Evolutionary conservation across 2,797 vertebrate genomes (phyloP).

Genomic region (Peromyscus nudipes): DNA sequence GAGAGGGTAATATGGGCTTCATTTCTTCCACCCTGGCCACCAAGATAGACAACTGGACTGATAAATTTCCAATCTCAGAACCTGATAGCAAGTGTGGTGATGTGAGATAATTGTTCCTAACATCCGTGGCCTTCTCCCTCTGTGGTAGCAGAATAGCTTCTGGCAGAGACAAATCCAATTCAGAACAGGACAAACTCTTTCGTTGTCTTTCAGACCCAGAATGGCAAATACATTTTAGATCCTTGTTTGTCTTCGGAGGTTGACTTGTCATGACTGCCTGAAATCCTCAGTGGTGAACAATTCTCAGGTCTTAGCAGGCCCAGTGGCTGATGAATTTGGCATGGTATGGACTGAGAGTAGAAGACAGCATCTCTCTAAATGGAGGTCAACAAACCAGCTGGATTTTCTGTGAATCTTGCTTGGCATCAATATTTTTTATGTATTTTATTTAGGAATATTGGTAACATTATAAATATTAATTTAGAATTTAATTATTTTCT

Average conservation of each 20-base stretch:
- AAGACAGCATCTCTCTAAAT: background rate
- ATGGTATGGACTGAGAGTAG: no score
- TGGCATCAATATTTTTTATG: background rate
- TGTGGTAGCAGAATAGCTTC: background rate
- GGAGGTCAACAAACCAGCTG: background rate
- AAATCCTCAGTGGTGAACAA: background rate
- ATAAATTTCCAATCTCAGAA: background rate
- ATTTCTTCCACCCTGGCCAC: background rate
- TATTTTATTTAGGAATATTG: slow-evolving; percentile 4
- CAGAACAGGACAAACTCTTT: background rate
- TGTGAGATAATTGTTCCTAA: background rate
- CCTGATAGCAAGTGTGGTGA: background rate
- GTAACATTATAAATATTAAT: background rate
- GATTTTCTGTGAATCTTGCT: background rate
- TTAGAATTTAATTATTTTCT: slow-evolving; percentile 5
- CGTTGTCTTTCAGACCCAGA: background rate
- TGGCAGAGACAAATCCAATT: background rate
- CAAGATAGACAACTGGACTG: background rate
- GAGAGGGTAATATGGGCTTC: background rate
- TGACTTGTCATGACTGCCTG: background rate
- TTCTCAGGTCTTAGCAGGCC: background rate
- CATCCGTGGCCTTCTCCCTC: background rate
- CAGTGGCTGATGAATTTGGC: background rate
- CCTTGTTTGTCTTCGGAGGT: background rate
- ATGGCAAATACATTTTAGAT: background rate